phyloP scores from a whole-genome alignment of 1,140 invertebrate species.

The Drosophila bifasciata region DNA sequence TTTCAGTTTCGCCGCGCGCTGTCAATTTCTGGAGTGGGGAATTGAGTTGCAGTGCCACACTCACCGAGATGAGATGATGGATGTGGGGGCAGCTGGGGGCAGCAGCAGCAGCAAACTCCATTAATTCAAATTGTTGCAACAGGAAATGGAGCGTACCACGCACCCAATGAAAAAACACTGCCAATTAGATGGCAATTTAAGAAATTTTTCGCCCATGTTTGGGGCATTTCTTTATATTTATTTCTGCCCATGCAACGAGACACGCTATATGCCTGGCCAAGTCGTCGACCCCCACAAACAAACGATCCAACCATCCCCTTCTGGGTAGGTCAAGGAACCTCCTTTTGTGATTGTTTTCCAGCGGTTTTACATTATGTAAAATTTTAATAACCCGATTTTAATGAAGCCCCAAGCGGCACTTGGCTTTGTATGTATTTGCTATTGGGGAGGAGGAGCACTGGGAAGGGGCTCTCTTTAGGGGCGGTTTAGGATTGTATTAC shows the following conservation, averaged over 20 bases:
- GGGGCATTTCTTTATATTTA: slow-evolving; percentile 5
- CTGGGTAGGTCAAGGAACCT: slow-evolving; percentile 56
- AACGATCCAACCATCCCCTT: slow-evolving; percentile 2
- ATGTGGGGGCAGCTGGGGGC: not conserved
- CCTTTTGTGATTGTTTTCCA: slow-evolving; percentile 22
- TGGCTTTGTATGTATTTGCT: not conserved
- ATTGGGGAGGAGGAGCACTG: slow-evolving; percentile 13
- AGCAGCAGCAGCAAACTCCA: slow-evolving; percentile 4
- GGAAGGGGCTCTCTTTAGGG: no score
- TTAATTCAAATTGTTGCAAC: slow-evolving; percentile 70
- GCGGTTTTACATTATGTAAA: slow-evolving; percentile 49
- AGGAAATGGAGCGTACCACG: slow-evolving; percentile 70
- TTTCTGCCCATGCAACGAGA: slow-evolving; percentile 1
- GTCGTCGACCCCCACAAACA: slow-evolving; percentile 2
- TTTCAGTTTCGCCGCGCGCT: slow-evolving; percentile 50
- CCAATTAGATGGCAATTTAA: slow-evolving; percentile 71
- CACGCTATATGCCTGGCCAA: not conserved
- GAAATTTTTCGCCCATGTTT: slow-evolving; percentile 35
- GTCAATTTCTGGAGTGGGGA: slow-evolving; percentile 37
- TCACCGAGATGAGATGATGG: not conserved
- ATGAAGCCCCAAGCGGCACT: slow-evolving; percentile 43
- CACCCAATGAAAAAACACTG: slow-evolving; percentile 52
- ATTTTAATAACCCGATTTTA: slow-evolving; percentile 70
- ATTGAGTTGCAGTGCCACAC: slow-evolving; percentile 10
- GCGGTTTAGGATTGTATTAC: slow-evolving; percentile 30